Conservation (phyloP, 2,113 vertebrate genomes). For the Brachirus orientalis region DNA sequence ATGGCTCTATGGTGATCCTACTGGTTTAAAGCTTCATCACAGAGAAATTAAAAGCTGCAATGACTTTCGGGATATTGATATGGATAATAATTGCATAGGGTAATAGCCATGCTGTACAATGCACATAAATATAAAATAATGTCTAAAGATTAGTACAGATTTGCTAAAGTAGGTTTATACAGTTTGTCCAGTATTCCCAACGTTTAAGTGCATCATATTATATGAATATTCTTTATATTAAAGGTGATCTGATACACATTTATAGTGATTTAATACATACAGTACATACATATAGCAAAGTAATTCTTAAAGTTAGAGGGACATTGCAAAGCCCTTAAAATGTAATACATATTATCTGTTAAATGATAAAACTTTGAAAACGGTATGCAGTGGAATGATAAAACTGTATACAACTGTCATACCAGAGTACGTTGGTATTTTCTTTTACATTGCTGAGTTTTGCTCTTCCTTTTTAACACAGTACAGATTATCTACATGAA, state of each 20-base stretch:
- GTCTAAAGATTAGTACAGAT: conserved; percentile 76
- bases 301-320: conserved; percentile 75
- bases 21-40: conserved; percentile 84
- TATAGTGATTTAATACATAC: conserved; percentile 72
- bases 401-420: conserved; percentile 79
- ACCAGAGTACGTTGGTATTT: conserved; percentile 62
- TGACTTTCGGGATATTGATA: conserved; percentile 81
- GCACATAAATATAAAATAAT: conserved; percentile 85
- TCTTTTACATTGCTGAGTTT: conserved; percentile 63
- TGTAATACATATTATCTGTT: conserved; percentile 68
- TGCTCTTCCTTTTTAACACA: conserved; percentile 69
- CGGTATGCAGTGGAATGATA: conserved; percentile 75
- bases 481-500: conserved; percentile 72
- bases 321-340: conserved; percentile 83
- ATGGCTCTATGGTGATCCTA: conserved; percentile 84
- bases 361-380: conserved; percentile 57
- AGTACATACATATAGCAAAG: conserved; percentile 73
- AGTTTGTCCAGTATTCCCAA: conserved; percentile 71
- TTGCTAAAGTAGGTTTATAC: conserved; percentile 73
- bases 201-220: conserved; percentile 92
- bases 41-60: conserved; percentile 79
- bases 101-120: conserved; percentile 94
- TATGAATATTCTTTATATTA: conserved; percentile 85
- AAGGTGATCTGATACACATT: conserved; percentile 68
- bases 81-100: conserved; percentile 93